phyloP scores from a whole-genome alignment of 2,888 invertebrate species.

The Hydraecia micacea region DNA sequence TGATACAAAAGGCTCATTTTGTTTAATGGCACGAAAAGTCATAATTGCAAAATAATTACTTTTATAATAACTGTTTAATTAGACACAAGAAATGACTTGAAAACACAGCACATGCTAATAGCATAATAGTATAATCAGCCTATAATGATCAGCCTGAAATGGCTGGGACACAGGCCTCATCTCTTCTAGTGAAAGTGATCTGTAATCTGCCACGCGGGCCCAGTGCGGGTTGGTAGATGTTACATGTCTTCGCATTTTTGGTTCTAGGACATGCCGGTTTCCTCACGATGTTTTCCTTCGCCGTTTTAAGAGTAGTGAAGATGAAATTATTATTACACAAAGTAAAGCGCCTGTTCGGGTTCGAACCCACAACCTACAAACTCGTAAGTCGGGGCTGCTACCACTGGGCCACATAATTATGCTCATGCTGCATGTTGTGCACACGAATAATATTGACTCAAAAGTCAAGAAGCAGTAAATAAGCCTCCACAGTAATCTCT shows the following conservation, averaged over 20 bases:
- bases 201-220: background rate
- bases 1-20: background rate
- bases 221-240: background rate
- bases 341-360: no score
- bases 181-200: background rate
- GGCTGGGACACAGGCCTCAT: background rate
- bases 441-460: background rate
- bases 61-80: background rate
- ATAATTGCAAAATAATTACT: background rate
- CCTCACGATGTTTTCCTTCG: background rate
- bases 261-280: background rate
- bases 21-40: background rate
- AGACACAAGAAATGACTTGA: background rate
- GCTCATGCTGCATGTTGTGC: background rate
- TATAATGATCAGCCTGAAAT: background rate
- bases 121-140: background rate
- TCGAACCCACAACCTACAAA: background rate
- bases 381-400: background rate
- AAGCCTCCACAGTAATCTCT: background rate
- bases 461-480: background rate
- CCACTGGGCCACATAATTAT: background rate
- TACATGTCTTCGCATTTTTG: background rate
- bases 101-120: background rate
- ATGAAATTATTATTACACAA: no score
- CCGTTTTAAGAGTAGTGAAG: background rate